Base-by-base conservation (phyloP, 2,888 invertebrate genomes). In the Nasonovia ribisnigri region DNA sequence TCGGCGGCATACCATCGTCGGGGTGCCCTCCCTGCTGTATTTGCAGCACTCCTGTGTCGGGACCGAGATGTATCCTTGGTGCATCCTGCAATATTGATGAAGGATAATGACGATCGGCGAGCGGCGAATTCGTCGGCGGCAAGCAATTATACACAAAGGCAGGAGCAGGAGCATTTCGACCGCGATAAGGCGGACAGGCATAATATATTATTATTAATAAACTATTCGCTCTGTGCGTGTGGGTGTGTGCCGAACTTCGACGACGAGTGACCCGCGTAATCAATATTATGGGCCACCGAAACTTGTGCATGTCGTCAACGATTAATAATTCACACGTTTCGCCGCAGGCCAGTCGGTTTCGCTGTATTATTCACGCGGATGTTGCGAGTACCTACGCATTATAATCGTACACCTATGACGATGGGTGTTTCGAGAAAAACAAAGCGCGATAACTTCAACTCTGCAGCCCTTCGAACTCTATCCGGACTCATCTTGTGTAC, bases 221-320 rank as follows among this genome's bases (percentile, higher is more conserved):
- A 91, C 91, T 54, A 84, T 91, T 91, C 51, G 51, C 84, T 36
- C 16, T 67, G 13, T 36, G 77, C 24, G 24, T 54, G 57, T 57
- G 57, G 6, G 57, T 77, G 77, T 77, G 51, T 77, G 36, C 46
- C 51, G 51, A 54, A 84, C 84, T 91, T 42, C 13, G 87, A 48
- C 67, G 67, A 84, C 67, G 67, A 84, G n/a, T 84, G 91, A 91
- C 91, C 91, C 84, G 42, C 54, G 84, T 84, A 91, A 84, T 91
- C 84, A 91, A 91, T 77, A 77, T 77, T 16, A 84, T 8, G 51
- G 11, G 24, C 48, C 36, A 16, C 29, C 13, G 42, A 84, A 84
- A 84, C 54, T 48, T 48, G n/a, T 54, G 51, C 91, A 36, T 42
- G 84, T 84, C 91, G 84, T 91, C 91, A 20, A 77, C 51, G 43